Conservation (phyloP, 2,113 vertebrate genomes). For the Nycticebus coucang region DNA sequence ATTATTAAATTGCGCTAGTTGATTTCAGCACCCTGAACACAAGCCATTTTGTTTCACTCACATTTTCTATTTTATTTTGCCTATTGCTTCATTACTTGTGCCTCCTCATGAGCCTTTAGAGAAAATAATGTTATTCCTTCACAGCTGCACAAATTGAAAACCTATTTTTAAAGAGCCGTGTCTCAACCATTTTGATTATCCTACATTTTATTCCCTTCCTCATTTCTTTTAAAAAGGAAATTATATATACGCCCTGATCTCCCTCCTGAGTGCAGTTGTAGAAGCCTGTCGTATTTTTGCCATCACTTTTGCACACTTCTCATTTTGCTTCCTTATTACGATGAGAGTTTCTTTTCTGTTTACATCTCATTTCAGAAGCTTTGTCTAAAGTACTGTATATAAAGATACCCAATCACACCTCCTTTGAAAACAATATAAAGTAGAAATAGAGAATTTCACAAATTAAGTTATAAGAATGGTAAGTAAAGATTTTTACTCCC, state of each 20-base stretch:
- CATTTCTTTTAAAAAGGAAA: slow-evolving; percentile 55
- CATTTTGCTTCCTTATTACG: slow-evolving; percentile 44
- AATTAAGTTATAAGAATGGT: neutral
- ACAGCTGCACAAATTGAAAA: slow-evolving; percentile 66
- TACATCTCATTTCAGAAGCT: slow-evolving; percentile 40
- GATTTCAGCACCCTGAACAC: neutral
- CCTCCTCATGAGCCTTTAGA: slow-evolving; percentile 59
- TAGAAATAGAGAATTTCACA: slow-evolving; percentile 39
- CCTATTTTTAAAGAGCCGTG: slow-evolving; percentile 47
- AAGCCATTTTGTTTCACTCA: neutral
- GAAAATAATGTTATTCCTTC: slow-evolving; percentile 58
- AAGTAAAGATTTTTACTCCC: neutral
- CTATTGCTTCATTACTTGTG: slow-evolving; percentile 51
- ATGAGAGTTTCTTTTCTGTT: neutral
- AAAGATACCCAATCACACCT: slow-evolving; percentile 36
- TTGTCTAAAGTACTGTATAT: slow-evolving; percentile 24
- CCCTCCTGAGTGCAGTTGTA: slow-evolving; percentile 39
- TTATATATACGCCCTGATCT: neutral
- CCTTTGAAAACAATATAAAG: slow-evolving; percentile 41
- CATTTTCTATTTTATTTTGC: slow-evolving; percentile 60
- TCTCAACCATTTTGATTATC: slow-evolving; percentile 2
- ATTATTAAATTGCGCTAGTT: slow-evolving; percentile 46
- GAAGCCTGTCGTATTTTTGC: neutral
- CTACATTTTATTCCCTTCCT: neutral
- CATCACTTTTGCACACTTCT: slow-evolving; percentile 28